These are phyloP conservation scores for Tringa solitaria DNA, from an alignment of 2,113 vertebrate genomes.

Conservation along the genomic window DNA sequence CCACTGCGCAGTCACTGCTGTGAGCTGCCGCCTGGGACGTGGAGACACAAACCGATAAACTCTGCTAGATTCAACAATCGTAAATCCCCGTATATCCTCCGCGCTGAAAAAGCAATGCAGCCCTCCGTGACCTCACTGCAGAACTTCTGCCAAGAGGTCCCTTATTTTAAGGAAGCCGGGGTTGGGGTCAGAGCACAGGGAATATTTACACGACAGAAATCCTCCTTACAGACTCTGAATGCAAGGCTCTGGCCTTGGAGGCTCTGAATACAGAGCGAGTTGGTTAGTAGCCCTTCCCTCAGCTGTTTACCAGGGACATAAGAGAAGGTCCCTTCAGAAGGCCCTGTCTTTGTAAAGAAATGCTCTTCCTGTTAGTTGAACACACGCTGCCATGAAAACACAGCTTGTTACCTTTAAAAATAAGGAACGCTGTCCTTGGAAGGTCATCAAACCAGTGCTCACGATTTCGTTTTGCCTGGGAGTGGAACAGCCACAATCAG, in stretches of 20 bases:
- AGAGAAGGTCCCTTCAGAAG: background rate
- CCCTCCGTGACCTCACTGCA: background rate
- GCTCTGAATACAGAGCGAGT: background rate
- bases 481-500: background rate
- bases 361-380: background rate
- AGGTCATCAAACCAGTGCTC: constrained; percentile 98
- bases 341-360: background rate
- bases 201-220: background rate
- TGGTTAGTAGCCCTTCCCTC: background rate
- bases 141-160: background rate
- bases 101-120: background rate
- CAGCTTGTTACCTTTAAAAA: constrained; percentile 87
- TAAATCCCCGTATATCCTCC: background rate
- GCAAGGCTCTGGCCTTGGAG: background rate
- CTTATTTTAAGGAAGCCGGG: background rate
- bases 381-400: background rate
- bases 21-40: background rate
- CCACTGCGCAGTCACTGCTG: background rate
- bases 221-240: background rate
- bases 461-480: constrained; percentile 84
- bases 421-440: constrained; percentile 91
- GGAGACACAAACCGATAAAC: background rate
- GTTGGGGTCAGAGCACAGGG: background rate
- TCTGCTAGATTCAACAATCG: background rate
- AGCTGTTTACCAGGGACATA: background rate